Conservation (phyloP, 35 echinoderm and acorn worm species). For the Acanthaster planci region DNA sequence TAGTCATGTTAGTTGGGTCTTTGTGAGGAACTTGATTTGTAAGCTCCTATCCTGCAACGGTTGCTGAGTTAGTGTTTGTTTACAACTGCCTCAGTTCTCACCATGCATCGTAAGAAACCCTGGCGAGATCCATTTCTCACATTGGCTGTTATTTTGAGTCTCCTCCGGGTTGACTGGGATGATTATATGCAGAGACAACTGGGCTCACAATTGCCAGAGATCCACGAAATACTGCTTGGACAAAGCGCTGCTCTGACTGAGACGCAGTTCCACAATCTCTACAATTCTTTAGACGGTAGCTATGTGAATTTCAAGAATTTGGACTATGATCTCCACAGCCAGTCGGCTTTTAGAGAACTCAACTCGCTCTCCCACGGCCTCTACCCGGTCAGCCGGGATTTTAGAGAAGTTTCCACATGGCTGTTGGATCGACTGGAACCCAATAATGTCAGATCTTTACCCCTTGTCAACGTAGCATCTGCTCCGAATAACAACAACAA, state of each 20-base stretch:
- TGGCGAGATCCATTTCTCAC: conserved; percentile 46
- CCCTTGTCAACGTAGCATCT: conserved; percentile 7
- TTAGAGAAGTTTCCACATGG: conserved; percentile 72
- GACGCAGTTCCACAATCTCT: conserved; percentile 91
- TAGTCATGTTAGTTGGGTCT: no score
- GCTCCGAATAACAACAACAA: conserved; percentile 31
- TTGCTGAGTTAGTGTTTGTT: no score
- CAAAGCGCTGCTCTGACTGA: conserved; percentile 81
- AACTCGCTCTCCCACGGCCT: conserved; percentile 53
- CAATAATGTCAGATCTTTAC: conserved; percentile 38
- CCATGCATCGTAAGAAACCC: conserved; percentile 49
- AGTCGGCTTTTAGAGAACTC: conserved; percentile 67
- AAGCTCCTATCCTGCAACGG: no score
- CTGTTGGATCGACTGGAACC: conserved; percentile 78
- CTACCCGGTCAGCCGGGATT: conserved; percentile 35
- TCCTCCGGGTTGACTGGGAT: conserved; percentile 41
- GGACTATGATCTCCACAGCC: conserved; percentile 47
- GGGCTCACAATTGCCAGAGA: conserved; percentile 55
- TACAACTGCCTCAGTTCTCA: not conserved
- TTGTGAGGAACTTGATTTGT: no score
- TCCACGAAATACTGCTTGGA: conserved; percentile 83
- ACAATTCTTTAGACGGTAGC: conserved; percentile 64
- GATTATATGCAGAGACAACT: conserved; percentile 34
- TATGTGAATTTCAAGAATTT: conserved; percentile 74
- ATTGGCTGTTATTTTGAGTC: conserved; percentile 45